Evolutionary conservation across 2,797 vertebrate species (phyloP).

Genomic region (Ctenosaura bakeri): DNA sequence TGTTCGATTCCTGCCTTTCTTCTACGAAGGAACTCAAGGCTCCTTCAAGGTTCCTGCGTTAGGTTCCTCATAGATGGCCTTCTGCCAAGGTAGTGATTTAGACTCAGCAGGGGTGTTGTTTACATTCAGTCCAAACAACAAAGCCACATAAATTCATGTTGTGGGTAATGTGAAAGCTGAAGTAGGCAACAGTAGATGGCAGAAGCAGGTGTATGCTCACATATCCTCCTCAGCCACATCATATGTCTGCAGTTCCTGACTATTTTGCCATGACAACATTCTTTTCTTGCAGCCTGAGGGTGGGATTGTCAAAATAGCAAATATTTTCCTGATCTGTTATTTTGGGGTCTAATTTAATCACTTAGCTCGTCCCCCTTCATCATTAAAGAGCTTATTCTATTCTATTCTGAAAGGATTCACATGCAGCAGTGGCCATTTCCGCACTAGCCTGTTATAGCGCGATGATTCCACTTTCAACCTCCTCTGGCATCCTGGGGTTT

Average conservation of each 20-base stretch:
- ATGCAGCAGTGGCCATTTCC: too few species aligned
- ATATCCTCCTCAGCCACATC: not conserved
- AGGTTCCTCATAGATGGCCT: not conserved
- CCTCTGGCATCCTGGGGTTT: too few species aligned
- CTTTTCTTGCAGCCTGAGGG: not conserved
- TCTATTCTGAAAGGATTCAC: not conserved
- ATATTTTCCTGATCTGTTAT: too few species aligned
- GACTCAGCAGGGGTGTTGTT: not conserved
- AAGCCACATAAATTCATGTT: not conserved
- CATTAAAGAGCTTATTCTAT: not conserved
- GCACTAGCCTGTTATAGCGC: too few species aligned
- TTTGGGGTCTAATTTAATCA: not conserved
- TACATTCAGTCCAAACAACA: not conserved
- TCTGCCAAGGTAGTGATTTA: too few species aligned
- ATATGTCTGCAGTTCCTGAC: not conserved
- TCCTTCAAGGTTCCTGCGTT: not conserved
- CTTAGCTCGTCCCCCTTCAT: not conserved
- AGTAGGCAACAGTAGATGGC: not conserved
- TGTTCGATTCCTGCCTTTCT: not conserved
- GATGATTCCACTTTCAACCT: too few species aligned
- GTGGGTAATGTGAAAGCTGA: not conserved
- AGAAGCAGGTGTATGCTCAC: too few species aligned
- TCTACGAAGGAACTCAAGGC: not conserved
- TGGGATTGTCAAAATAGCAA: not conserved
- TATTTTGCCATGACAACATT: too few species aligned